phyloP scores from a whole-genome alignment of 2,113 vertebrate species.

The Eidolon helvum region DNA sequence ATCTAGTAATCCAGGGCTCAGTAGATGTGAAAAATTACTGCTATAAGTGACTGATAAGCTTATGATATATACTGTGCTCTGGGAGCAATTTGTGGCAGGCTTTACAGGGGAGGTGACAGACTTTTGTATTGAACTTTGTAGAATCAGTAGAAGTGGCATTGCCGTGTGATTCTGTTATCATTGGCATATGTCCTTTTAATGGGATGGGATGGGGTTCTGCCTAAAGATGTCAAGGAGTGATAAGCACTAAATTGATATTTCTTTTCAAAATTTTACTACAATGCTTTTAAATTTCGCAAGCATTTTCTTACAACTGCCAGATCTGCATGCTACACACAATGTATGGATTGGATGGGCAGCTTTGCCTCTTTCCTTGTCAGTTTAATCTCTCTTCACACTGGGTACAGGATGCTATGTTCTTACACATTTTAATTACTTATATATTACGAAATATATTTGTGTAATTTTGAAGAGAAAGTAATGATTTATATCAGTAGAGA shows the following conservation, averaged over 20 bases:
- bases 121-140: not conserved
- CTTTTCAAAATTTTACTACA: not conserved
- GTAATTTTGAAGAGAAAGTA: not conserved
- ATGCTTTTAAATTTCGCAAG: not conserved
- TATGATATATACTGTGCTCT: not conserved
- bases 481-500: not conserved
- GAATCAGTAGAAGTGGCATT: not conserved
- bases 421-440: conserved; percentile 30
- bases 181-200: not conserved
- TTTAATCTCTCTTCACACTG: not conserved
- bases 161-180: not conserved
- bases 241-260: not conserved
- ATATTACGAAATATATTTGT: not conserved
- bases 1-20: not conserved
- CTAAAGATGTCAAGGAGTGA: not conserved
- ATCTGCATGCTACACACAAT: not conserved
- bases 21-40: not conserved
- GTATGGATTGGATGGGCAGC: not conserved
- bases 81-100: not conserved
- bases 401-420: not conserved
- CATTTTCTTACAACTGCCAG: not conserved
- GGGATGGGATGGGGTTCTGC: not conserved
- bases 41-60: not conserved
- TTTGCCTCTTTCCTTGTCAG: not conserved
- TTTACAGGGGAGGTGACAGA: not conserved